Base-by-base conservation (phyloP, 2,113 vertebrate genomes). In the Anarhynchus alexandrinus region DNA sequence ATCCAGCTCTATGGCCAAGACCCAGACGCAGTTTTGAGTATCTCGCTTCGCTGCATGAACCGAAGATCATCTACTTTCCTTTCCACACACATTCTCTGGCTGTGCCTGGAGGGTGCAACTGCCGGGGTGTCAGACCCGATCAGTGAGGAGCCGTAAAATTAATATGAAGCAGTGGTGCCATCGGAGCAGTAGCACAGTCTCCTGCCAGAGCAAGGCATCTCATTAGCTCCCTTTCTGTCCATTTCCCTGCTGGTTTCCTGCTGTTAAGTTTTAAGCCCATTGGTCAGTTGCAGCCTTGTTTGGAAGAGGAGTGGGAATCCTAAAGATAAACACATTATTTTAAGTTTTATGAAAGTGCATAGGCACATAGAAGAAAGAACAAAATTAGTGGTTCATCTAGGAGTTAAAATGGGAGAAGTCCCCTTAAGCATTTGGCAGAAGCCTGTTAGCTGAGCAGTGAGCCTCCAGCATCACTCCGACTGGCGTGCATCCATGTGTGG, bases 401-500 rank as follows among this genome's bases (percentile, higher is more conserved):
- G 21, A 83, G 21, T 59, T 61, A 64, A 78, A 82, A 62, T 2
- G 7, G 15, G 38, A 54, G 12, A 73, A 36, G 13, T 38, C 12
- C 15, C 36, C 34, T 72, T 52, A 80, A 65, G 40, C 23, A 86
- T 54, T 22, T 73, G 54, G 23, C 43, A 83, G 32, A 32, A 76
- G 16, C 34, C 49, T 34, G 11, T 43, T 36, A 36, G 15, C 0
- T 1, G 36, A 80, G 23, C 14, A 34, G 30, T 2, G 2, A 66
- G 25, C 19, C 16, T 43, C 16, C 62, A 64, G 30, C 1, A 0
- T 19, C 12, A 5, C 34, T 86, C 36, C 0, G 2, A 12, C 30
- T 82, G 43, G 3, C 6, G 1, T n/a, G 13, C 23, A 23, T 20
- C 1, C 4, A 4, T 2, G 0, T 10, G 32, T 34, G 47, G 55